Conservation (phyloP, 2,888 invertebrate genomes). For the Sabellastarte sp. region DNA sequence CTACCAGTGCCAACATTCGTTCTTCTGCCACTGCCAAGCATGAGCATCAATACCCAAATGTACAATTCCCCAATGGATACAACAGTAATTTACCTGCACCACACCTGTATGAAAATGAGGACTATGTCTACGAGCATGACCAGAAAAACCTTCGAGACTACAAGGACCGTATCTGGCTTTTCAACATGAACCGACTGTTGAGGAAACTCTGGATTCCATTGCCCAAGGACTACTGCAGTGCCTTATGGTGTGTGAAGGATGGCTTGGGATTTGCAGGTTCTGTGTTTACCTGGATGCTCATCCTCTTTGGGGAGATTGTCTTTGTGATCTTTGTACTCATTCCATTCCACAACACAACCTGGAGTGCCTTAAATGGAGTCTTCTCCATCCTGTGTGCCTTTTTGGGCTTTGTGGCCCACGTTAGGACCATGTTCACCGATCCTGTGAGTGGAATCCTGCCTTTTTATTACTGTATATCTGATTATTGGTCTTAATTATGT, state of each 20-base stretch:
- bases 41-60: too few relatives aligned
- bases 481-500: too few relatives aligned
- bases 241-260: constrained; percentile 73
- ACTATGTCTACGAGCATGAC: background rate
- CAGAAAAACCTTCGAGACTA: background rate
- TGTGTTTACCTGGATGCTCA: constrained; percentile 75
- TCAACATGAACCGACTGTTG: constrained; percentile 4
- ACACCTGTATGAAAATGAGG: too few relatives aligned
- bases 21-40: too few relatives aligned
- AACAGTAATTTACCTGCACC: too few relatives aligned
- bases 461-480: too few relatives aligned
- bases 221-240: background rate
- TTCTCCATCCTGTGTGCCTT: constrained; percentile 76
- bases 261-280: constrained; percentile 83
- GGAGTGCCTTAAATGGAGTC: constrained; percentile 67
- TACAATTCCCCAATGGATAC: too few relatives aligned
- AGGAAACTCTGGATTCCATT: background rate
- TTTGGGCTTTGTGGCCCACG: constrained; percentile 61
- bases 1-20: too few relatives aligned
- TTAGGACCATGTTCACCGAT: constrained; percentile 15
- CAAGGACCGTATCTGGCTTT: constrained; percentile 9
- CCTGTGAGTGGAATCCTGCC: constrained; percentile 22
- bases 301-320: constrained; percentile 85
- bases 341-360: constrained; percentile 69
- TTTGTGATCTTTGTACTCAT: constrained; percentile 77